Evolutionary conservation across 2,888 invertebrate genomes (phyloP), one percentile per base, ranked within the genome.

Genomic region (Tricholauxania praeusta): DNA sequence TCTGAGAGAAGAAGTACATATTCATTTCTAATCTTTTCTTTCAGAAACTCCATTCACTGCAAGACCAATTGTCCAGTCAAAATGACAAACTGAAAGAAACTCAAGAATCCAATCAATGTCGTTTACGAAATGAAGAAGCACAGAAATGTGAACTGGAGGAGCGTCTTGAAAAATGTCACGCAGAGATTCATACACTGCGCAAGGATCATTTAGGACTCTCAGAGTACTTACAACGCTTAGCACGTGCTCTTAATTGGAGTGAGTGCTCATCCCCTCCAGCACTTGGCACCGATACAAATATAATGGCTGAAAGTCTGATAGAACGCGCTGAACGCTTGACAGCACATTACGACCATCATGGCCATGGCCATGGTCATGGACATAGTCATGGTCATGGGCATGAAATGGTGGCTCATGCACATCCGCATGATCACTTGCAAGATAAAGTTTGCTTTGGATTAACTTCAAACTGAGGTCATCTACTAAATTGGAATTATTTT

Each of bases 201-300:
- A 82, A 83, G 19, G 88, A 88, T 71, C 88, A 88, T 75, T 74
- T 85, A 75, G 83, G 84, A 0, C 75, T 95, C 81, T 91, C 93
- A 84, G 92, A 93, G 81, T 96, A 95, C 88, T 89, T 97, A 85
- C 95, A 96, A 83, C 91, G 94, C 72, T 88, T 97, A 76, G 93
- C 94, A 77, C 90, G 93, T 81, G 93, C 94, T 53, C 90, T 97
- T 85, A 94, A 82, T 68, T 88, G 85, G 84, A 82, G 83, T 65
- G 87, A 87, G 69, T 88, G 87, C 70, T 80, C 85, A 1, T 80
- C 84, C 0, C 86, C 87, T 1, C 87, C 88, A 0, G 81, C 84
- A 0, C 77, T 84, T 15, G 88, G 87, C 3, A 80, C 82, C 10
- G 88, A 88, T 22, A 88, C 88, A 1, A 86, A 86, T 63, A 80